phyloP scores from a whole-genome alignment of 2,888 invertebrate genomes.

The Ferrisia virgata region DNA sequence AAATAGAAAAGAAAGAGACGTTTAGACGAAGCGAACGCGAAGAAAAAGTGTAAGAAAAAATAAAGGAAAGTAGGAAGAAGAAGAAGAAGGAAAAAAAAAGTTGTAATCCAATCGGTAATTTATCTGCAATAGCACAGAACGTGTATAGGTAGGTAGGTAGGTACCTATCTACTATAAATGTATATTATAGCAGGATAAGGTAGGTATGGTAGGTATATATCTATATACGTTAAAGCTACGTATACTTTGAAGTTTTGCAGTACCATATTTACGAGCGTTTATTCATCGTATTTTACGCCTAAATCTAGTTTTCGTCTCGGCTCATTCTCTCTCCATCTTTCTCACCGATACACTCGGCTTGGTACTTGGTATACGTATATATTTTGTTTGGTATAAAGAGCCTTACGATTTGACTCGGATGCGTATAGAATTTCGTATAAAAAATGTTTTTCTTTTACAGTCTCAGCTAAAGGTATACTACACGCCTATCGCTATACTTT shows the following conservation, averaged over 20 bases:
- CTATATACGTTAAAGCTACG: too few species aligned
- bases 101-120: constrained; percentile 28
- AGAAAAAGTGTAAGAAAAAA: background rate
- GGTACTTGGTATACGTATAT: too few species aligned
- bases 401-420: too few species aligned
- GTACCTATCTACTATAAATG: background rate
- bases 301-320: constrained; percentile 18
- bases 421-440: background rate
- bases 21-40: too few species aligned
- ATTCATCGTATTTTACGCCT: constrained; percentile 23
- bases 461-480: background rate
- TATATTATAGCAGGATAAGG: background rate
- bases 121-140: constrained; percentile 22
- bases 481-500: too few species aligned
- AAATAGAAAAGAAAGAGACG: background rate
- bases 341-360: background rate
- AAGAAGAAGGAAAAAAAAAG: constrained; percentile 3
- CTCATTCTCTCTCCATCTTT: background rate
- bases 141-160: too few species aligned
- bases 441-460: background rate
- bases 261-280: constrained; percentile 24
- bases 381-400: too few species aligned
- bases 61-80: background rate
- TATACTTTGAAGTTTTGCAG: constrained; percentile 26
- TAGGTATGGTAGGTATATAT: too few species aligned